Base-by-base conservation (phyloP, 2,113 vertebrate species). In the Paracanthobrama guichenoti region DNA sequence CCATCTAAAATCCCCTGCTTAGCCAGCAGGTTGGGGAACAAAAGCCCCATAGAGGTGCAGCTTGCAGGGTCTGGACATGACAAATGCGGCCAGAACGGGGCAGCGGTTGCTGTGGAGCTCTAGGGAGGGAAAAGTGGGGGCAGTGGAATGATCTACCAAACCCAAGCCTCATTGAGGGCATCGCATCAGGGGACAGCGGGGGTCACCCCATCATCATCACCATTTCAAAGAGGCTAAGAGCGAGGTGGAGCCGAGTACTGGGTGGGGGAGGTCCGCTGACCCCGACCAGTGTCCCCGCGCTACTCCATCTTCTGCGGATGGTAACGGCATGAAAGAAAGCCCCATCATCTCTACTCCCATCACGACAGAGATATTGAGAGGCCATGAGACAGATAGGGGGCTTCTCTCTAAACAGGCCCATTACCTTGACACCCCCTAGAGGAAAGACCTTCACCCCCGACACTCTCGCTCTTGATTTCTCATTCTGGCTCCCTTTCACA, bases 181-280 rank as follows among this genome's bases (percentile, higher is more conserved):
- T 71, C 8, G 66, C 46, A 72, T 31, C 16, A 14, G 77, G 80
- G 85, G 57, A 55, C 74, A 80, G 26, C 53, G 8, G 85, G 75
- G 79, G 81, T 83, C 79, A 85, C 28, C 78, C 84, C 80, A 46
- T 85, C 78, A 85, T 86, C 87, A 85, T 88, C 87, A 88, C 81
- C 84, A 88, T 88, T 85, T 86, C 84, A 84, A 84, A 82, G 86
- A 69, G 81, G 50, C 74, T 55, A 44, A 64, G 28, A 31, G 62
- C 18, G 64, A 73, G 77, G 77, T 14, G 26, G 83, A 82, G 80
- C 24, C n/a, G 57, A 20, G 44, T 22, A 44, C 26, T 8, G 69
- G 82, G 16, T 59, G 78, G 42, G 35, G 60, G 62, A 81, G 83
- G 42, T 78, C 50, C 48, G 50, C 78, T 85, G 83, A 86, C 87